These are phyloP conservation scores for Nautilus pompilius DNA, from an alignment of 1,140 invertebrate species.

Conservation along the genomic window DNA sequence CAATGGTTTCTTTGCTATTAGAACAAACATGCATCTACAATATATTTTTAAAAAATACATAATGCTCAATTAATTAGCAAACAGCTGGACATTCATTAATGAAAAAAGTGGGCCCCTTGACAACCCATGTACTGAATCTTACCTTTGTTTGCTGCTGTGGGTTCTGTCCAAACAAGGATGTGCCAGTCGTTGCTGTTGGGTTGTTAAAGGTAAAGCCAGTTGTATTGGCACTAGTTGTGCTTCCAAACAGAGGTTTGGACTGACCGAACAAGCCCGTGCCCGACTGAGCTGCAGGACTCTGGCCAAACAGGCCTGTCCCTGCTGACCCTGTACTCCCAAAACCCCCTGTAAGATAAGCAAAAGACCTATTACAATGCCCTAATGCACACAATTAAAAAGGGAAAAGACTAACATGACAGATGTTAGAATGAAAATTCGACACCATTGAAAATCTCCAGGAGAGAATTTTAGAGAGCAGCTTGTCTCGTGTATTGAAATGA, in stretches of 20 bases:
- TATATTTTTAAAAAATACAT: not conserved
- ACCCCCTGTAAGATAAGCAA: not conserved
- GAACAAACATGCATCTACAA: constrained; percentile 16
- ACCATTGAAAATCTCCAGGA: not conserved
- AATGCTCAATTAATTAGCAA: not conserved
- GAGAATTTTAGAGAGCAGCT: not conserved
- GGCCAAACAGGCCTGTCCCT: constrained; percentile 1
- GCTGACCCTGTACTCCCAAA: not conserved
- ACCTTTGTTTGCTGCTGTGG: constrained; percentile 31
- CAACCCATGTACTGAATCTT: too few relatives aligned
- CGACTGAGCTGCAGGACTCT: constrained; percentile 7
- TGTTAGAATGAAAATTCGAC: not conserved
- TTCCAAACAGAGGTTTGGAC: constrained; percentile 15
- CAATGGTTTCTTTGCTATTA: not conserved
- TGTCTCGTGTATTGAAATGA: not conserved
- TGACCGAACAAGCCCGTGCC: constrained; percentile 29
- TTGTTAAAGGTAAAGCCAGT: constrained; percentile 26
- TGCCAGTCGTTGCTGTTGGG: constrained; percentile 24
- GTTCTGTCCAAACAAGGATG: constrained; percentile 35
- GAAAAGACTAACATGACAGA: not conserved
- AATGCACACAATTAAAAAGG: not conserved
- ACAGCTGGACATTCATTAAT: constrained; percentile 16
- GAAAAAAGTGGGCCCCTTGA: constrained; percentile 9
- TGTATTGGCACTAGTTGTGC: not conserved
- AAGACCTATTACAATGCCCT: not conserved